Evolutionary conservation across 2,888 invertebrate species (phyloP).

Genomic region (Zygothrica quintamaculata): DNA sequence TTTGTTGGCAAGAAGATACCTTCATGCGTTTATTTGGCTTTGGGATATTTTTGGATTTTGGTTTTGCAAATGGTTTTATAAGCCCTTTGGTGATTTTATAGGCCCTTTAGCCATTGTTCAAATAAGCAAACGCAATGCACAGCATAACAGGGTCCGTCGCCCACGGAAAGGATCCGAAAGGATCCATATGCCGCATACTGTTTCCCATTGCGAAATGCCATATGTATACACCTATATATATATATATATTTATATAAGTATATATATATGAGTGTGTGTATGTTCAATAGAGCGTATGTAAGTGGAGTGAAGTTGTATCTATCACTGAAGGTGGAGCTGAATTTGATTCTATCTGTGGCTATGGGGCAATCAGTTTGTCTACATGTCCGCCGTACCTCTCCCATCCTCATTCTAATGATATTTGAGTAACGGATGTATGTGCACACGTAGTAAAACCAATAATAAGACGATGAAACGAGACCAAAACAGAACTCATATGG

Average conservation of each 20-base stretch:
- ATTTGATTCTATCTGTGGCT: slow-evolving; percentile 39
- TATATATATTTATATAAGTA: no score
- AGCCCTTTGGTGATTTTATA: slow-evolving; percentile 74
- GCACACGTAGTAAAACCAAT: slow-evolving; percentile 62
- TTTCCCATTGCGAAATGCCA: slow-evolving; percentile 20
- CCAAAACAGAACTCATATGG: neutral
- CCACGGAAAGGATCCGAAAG: slow-evolving; percentile 4
- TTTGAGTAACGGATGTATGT: slow-evolving; percentile 68
- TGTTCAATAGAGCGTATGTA: slow-evolving; percentile 55
- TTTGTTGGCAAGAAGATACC: neutral
- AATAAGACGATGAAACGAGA: slow-evolving; percentile 63
- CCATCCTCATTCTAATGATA: slow-evolving; percentile 70
- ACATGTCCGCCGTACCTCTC: slow-evolving; percentile 11
- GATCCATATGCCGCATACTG: neutral
- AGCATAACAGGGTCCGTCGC: neutral
- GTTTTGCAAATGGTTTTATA: slow-evolving; percentile 79
- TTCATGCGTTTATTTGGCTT: slow-evolving; percentile 62
- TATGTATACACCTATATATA: no score
- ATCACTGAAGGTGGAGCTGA: neutral
- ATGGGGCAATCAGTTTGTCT: slow-evolving; percentile 24
- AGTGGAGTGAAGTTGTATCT: slow-evolving; percentile 13
- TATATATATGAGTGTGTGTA: no score
- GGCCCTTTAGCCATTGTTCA: slow-evolving; percentile 79
- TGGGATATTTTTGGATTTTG: slow-evolving; percentile 77
- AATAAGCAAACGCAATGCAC: slow-evolving; percentile 55